Evolutionary conservation across 1,140 invertebrate species (phyloP).

Genomic region (Formica selysi): DNA sequence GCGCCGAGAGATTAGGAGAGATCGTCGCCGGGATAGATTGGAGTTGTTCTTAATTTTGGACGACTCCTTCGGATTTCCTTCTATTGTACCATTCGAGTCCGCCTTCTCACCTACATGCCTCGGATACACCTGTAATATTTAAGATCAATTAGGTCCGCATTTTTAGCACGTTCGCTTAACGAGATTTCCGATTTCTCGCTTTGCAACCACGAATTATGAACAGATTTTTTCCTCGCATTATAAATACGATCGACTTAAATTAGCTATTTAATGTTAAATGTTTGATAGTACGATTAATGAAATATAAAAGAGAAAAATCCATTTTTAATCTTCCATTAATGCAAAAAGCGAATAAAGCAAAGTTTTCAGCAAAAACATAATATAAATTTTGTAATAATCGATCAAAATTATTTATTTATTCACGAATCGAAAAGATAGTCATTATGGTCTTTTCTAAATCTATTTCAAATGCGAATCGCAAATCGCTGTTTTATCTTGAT

Average conservation of each 20-base stretch:
- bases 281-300: too few relatives aligned
- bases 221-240: background rate
- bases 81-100: background rate
- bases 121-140: background rate
- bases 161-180: background rate
- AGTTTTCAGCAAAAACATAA: background rate
- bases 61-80: background rate
- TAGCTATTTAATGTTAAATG: too few relatives aligned
- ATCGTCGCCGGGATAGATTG: conserved; percentile 2
- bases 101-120: background rate
- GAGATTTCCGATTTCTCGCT: background rate
- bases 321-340: too few relatives aligned
- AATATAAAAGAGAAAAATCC: too few relatives aligned
- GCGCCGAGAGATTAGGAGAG: background rate
- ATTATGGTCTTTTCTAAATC: too few relatives aligned
- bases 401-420: background rate
- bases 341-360: too few relatives aligned
- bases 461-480: too few relatives aligned
- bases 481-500: too few relatives aligned
- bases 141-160: conserved; percentile 6
- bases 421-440: background rate
- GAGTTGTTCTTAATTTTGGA: conserved; percentile 12
- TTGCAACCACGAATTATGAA: background rate
- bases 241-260: background rate
- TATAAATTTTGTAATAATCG: background rate